phyloP scores from a whole-genome alignment of 2,888 invertebrate species.

The Nemurella pictetii region DNA sequence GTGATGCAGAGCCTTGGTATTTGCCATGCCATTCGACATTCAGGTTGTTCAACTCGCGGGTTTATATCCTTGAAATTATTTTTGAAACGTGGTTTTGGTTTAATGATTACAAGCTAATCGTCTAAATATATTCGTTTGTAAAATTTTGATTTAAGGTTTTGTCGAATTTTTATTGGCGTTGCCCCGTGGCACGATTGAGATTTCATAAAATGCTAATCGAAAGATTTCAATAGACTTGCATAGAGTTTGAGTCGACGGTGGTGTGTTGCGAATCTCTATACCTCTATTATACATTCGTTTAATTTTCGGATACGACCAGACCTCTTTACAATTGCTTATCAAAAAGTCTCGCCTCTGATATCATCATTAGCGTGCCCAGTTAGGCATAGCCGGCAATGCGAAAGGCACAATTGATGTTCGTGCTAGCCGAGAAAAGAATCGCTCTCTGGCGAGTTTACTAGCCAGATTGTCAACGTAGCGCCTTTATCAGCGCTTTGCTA shows the following conservation, averaged over 20 bases:
- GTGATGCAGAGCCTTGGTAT: conserved; percentile 11
- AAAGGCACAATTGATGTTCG: background rate
- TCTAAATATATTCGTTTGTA: background rate
- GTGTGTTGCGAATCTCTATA: too few species aligned
- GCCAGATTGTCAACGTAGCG: background rate
- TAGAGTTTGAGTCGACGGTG: background rate
- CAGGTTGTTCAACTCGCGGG: conserved; percentile 19
- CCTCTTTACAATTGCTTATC: background rate
- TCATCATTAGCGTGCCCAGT: background rate
- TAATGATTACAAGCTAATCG: background rate
- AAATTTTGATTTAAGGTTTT: background rate
- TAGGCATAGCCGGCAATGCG: background rate
- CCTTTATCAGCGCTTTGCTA: background rate
- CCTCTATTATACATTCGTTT: too few species aligned
- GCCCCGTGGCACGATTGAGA: background rate
- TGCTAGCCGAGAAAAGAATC: background rate
- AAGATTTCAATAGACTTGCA: background rate
- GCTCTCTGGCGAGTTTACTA: background rate
- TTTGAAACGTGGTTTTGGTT: conserved; percentile 6
- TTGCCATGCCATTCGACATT: background rate
- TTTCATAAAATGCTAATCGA: background rate
- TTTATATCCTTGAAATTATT: conserved; percentile 9
- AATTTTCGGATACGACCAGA: background rate
- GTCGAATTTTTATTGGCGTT: background rate
- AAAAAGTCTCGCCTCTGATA: background rate